These are phyloP conservation scores for Willisornis vidua DNA, from an alignment of 2,113 vertebrate species.

Conservation along the genomic window DNA sequence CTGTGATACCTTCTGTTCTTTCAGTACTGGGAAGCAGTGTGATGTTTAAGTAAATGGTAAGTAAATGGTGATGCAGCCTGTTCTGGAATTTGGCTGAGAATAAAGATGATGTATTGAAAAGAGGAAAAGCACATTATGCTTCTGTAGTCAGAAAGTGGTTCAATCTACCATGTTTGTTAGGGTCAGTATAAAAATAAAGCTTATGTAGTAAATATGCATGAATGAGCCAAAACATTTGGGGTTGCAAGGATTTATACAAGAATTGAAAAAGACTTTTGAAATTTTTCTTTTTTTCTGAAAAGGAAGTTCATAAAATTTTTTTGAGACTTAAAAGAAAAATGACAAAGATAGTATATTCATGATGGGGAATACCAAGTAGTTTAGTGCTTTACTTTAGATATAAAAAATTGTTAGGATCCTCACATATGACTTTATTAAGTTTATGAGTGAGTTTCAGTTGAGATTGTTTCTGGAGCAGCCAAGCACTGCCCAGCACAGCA, in stretches of 20 bases:
- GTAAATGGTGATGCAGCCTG: not conserved
- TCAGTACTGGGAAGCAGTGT: not conserved
- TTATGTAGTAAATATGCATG: not conserved
- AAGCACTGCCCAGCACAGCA: not conserved
- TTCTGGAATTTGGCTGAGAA: not conserved
- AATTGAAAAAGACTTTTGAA: not conserved
- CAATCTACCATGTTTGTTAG: not conserved
- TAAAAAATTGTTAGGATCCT: not conserved
- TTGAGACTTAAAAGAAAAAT: not conserved
- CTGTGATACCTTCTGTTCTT: not conserved
- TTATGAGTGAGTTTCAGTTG: not conserved
- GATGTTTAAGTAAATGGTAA: not conserved
- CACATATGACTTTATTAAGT: not conserved
- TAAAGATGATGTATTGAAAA: not conserved
- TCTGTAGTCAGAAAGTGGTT: not conserved
- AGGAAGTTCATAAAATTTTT: not conserved
- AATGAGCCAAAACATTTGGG: not conserved
- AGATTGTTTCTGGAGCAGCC: not conserved
- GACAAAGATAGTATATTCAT: accelerated
- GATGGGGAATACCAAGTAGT: not conserved
- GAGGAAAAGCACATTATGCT: not conserved
- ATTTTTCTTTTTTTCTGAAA: not conserved
- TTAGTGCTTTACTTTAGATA: not conserved
- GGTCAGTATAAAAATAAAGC: not conserved
- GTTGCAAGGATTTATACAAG: not conserved